These are phyloP conservation scores for Podarcis lilfordi DNA, from an alignment of 2,797 vertebrate species.

Conservation along the genomic window DNA sequence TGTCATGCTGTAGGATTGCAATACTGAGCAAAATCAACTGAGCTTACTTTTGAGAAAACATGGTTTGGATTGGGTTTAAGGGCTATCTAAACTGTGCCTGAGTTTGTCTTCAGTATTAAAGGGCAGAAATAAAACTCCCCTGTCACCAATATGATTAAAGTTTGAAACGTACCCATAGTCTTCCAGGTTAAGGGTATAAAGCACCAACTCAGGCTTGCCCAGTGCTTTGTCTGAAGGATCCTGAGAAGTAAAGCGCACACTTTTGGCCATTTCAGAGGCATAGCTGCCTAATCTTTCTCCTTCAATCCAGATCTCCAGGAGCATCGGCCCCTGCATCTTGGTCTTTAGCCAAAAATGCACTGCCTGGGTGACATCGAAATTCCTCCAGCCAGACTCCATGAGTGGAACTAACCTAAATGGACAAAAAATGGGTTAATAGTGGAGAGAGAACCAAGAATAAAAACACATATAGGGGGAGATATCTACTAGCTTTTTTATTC, in stretches of 20 bases:
- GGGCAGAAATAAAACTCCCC: neutral
- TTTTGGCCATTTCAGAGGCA: conserved; percentile 87
- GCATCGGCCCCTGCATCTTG: conserved; percentile 82
- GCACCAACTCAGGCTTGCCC: conserved; percentile 90
- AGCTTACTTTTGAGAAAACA: neutral
- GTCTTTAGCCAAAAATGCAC: conserved; percentile 91
- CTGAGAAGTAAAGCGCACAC: conserved; percentile 88
- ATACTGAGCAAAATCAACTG: neutral
- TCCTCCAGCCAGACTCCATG: conserved; percentile 90
- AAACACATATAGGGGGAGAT: neutral
- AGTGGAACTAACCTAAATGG: conserved; percentile 86
- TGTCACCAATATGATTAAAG: neutral
- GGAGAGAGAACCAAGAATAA: neutral
- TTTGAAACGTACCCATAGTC: conserved; percentile 87
- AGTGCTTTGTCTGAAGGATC: conserved; percentile 83
- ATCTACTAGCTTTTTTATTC: neutral
- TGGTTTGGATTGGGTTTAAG: neutral
- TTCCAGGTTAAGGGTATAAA: conserved; percentile 91
- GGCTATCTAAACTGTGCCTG: neutral
- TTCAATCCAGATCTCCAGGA: conserved; percentile 94
- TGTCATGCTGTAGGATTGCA: neutral
- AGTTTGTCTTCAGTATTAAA: neutral
- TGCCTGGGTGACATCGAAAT: conserved; percentile 95
- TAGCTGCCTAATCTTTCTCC: conserved; percentile 89
- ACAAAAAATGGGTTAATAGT: conserved; percentile 31